Evolutionary conservation across 2,113 vertebrate genomes (phyloP), one percentile per base, ranked within the genome.

Genomic region (Todiramphus chloris): DNA sequence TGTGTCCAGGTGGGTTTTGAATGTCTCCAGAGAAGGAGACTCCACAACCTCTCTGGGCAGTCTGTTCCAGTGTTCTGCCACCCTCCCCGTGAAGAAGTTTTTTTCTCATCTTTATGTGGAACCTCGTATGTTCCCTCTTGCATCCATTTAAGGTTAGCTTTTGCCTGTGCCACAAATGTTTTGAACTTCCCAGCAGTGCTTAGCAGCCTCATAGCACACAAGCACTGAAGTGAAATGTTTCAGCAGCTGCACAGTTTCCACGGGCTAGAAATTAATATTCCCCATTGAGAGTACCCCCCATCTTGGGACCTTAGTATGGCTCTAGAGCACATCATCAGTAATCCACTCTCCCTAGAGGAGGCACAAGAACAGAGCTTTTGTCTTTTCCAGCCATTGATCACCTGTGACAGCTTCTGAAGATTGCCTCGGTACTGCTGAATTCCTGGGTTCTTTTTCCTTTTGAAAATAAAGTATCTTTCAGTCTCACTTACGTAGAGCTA

Each of bases 401-500:
- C 48, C 39, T 89, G 80, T 94, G 88, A 68, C 83, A 81, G 85
- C 79, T 89, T 90, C 72, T 92, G 67, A 88, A 94, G 51, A 68
- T 86, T 60, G 48, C 59, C 93, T 88, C 93, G 92, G 64, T 50
- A 27, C 27, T 70, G 55, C 53, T 78, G 56, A 79, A 66, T 96
- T 86, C 50, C 51, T 87, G 35, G 21, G 58, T 66, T 91, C 58
- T 84, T 78, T 84, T 48, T 79, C 16, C 66, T 62, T 85, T 93
- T 80, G 50, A 87, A 82, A 94, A 95, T 35, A 78, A 90, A 87
- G 44, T 64, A 11, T 50, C 35, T 86, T 93, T 89, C 90, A 75
- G 31, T 66, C 89, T 92, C 41, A 24, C 60, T 92, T 70, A 90
- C 48, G 66, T 89, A 72, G 48, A 93, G 53, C 35, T 78, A 78